Conservation (phyloP, 2,113 vertebrate species). For the Apistogramma diplotaenia region DNA sequence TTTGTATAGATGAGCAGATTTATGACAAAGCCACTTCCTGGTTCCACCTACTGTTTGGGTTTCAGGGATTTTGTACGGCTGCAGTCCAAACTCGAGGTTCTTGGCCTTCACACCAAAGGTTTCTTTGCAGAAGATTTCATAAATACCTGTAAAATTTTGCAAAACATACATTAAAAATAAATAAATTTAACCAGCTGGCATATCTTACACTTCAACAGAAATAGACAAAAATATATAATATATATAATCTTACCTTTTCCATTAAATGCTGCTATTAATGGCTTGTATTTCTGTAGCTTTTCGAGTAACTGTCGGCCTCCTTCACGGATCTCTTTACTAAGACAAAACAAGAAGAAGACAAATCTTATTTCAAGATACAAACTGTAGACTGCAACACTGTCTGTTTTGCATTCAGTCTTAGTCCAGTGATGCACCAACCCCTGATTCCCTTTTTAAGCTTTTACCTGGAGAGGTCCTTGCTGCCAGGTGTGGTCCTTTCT, state of each 20-base stretch:
- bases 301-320: slow-evolving; percentile 93
- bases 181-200: background rate
- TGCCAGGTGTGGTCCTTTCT: slow-evolving; percentile 96
- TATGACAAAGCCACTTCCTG: background rate
- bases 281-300: slow-evolving; percentile 94
- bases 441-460: background rate
- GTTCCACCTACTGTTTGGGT: slow-evolving; percentile 86
- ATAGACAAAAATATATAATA: background rate
- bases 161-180: background rate
- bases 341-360: slow-evolving; percentile 7
- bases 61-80: slow-evolving; percentile 95
- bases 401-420: background rate
- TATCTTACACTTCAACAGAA: background rate
- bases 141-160: slow-evolving; percentile 84
- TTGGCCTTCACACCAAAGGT: slow-evolving; percentile 96
- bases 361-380: background rate
- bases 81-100: slow-evolving; percentile 94
- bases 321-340: slow-evolving; percentile 97
- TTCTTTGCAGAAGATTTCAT: slow-evolving; percentile 99
- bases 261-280: slow-evolving; percentile 95
- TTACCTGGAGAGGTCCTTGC: slow-evolving; percentile 96
- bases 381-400: background rate
- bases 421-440: background rate
- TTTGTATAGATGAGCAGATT: background rate
- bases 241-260: slow-evolving; percentile 88